Evolutionary conservation across 2,888 invertebrate genomes (phyloP).

Genomic region (Cepaea hortensis): DNA sequence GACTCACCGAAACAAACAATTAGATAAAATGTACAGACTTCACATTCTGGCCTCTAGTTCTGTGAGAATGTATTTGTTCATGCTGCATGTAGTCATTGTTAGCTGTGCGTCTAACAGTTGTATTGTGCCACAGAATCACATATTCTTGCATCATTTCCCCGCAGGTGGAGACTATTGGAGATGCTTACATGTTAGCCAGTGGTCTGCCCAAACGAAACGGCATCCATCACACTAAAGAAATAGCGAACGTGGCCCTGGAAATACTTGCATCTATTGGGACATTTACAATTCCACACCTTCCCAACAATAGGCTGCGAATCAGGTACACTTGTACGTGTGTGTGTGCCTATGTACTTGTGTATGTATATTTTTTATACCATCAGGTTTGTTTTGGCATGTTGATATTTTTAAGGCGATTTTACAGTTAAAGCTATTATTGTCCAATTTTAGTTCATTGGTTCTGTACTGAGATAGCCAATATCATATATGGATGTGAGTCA

Average conservation of each 20-base stretch:
- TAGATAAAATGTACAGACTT: too few relatives aligned
- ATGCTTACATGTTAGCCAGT: conserved; percentile 71
- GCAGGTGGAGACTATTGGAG: conserved; percentile 71
- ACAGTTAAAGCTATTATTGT: too few relatives aligned
- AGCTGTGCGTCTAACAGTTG: too few relatives aligned
- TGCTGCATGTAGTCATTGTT: too few relatives aligned
- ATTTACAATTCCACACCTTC: conserved; percentile 68
- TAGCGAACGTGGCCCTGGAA: conserved; percentile 67
- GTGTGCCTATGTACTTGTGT: not conserved
- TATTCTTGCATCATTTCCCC: not conserved
- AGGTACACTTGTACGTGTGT: conserved; percentile 55
- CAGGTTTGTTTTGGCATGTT: not conserved
- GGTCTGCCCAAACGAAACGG: conserved; percentile 69
- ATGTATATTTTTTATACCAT: not conserved
- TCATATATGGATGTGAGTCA: too few relatives aligned
- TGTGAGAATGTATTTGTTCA: too few relatives aligned
- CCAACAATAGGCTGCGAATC: conserved; percentile 61
- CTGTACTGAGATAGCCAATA: too few relatives aligned
- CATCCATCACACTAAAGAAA: conserved; percentile 63
- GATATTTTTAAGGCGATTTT: not conserved
- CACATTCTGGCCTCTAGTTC: too few relatives aligned
- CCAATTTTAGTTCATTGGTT: too few relatives aligned
- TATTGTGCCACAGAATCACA: too few relatives aligned
- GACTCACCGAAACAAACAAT: too few relatives aligned
- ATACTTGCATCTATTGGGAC: conserved; percentile 65